phyloP scores from a whole-genome alignment of 2,113 vertebrate genomes.

The Macquaria ambigua region DNA sequence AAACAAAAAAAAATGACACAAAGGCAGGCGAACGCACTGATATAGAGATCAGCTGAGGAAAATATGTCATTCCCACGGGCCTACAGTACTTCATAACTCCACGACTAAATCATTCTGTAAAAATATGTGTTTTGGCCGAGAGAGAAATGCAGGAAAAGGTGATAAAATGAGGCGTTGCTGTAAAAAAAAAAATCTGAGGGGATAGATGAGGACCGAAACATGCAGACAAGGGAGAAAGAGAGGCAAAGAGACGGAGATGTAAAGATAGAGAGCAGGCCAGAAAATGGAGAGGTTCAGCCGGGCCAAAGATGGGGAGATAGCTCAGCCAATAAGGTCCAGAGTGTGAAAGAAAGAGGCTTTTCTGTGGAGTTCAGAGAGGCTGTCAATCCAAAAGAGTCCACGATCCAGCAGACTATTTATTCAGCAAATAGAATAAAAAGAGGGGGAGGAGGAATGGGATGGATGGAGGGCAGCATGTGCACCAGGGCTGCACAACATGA shows the following conservation, averaged over 20 bases:
- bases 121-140: constrained; percentile 34
- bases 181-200: neutral
- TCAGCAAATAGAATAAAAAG: constrained; percentile 63
- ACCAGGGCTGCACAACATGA: neutral
- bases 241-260: constrained; percentile 59
- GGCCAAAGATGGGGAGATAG: constrained; percentile 75
- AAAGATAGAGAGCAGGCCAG: constrained; percentile 54
- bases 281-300: constrained; percentile 28
- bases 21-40: neutral
- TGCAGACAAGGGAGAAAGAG: constrained; percentile 34
- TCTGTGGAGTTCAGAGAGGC: constrained; percentile 47
- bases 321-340: constrained; percentile 40
- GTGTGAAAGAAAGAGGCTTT: constrained; percentile 64
- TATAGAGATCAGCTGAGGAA: constrained; percentile 24
- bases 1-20: neutral
- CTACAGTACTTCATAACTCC: neutral
- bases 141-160: constrained; percentile 38
- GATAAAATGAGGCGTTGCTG: constrained; percentile 22
- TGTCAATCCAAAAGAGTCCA: constrained; percentile 33
- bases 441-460: neutral
- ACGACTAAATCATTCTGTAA: neutral
- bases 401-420: constrained; percentile 51
- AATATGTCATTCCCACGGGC: neutral
- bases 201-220: constrained; percentile 41
- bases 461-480: neutral